Evolutionary conservation across 1,140 invertebrate genomes (phyloP).

Genomic region (Halictus rubicundus): DNA sequence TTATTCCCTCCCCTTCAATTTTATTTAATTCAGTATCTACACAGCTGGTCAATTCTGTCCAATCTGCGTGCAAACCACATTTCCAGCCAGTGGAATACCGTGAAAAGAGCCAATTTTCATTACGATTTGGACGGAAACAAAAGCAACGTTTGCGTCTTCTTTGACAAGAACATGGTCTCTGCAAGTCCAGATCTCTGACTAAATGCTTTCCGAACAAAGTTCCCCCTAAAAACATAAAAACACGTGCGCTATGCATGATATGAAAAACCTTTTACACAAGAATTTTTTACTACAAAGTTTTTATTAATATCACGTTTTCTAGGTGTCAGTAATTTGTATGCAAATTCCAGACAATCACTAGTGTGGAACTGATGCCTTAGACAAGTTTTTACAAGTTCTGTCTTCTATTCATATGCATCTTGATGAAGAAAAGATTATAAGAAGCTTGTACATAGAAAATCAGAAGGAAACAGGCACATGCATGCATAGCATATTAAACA

Average conservation of each 20-base stretch:
- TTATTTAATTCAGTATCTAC: conserved; percentile 93
- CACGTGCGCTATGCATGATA: background rate
- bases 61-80: conserved; percentile 98
- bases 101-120: conserved; percentile 98
- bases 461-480: conserved; percentile 46
- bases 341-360: background rate
- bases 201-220: conserved; percentile 97
- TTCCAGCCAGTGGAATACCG: conserved; percentile 99
- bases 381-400: background rate
- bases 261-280: no score
- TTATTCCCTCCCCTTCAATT: conserved; percentile 89
- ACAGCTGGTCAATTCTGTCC: conserved; percentile 96
- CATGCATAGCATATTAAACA: conserved; percentile 57
- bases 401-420: conserved; percentile 12
- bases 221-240: conserved; percentile 82
- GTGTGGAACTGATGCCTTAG: background rate
- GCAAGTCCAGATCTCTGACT: conserved; percentile 94
- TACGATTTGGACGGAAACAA: conserved; percentile 93
- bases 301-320: background rate
- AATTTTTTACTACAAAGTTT: no score
- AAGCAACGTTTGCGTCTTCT: conserved; percentile 93
- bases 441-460: conserved; percentile 31
- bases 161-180: conserved; percentile 93
- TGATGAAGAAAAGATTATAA: conserved; percentile 23
- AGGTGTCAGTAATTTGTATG: background rate